Conservation (phyloP, 2,113 vertebrate species). For the mouse (Mus musculus) region DNA sequence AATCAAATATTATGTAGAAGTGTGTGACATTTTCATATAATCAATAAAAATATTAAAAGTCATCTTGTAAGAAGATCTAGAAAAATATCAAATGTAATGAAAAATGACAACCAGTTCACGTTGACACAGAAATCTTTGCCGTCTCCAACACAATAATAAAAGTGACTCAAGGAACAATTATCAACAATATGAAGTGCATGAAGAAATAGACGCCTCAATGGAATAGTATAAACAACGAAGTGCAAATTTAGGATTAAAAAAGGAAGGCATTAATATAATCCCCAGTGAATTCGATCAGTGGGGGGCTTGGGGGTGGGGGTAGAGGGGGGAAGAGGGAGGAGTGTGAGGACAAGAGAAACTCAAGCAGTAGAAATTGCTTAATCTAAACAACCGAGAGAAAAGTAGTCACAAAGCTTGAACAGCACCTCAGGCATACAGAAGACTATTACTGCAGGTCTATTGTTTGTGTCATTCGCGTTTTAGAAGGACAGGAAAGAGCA, state of each 20-base stretch:
- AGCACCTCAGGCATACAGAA: background rate
- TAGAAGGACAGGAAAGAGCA: background rate
- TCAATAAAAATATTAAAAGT: background rate
- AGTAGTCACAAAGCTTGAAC: background rate
- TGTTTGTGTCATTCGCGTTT: background rate
- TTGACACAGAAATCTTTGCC: constrained; percentile 1
- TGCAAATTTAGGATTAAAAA: background rate
- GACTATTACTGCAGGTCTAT: background rate
- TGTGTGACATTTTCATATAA: background rate
- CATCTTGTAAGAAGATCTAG: background rate
- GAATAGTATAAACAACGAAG: background rate
- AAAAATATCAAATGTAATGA: constrained; percentile 25
- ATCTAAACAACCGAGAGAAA: background rate
- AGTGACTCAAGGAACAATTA: background rate
- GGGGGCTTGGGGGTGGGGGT: background rate
- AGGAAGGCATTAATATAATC: background rate
- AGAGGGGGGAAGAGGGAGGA: background rate
- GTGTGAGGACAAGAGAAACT: background rate
- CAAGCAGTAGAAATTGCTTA: background rate
- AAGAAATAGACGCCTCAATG: background rate
- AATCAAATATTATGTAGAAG: background rate
- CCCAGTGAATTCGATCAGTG: background rate
- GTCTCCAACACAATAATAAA: constrained; percentile 21
- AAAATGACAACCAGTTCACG: background rate
- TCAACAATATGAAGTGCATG: background rate